Conservation (phyloP, 1,140 invertebrate genomes). For the Bombus confusus region DNA sequence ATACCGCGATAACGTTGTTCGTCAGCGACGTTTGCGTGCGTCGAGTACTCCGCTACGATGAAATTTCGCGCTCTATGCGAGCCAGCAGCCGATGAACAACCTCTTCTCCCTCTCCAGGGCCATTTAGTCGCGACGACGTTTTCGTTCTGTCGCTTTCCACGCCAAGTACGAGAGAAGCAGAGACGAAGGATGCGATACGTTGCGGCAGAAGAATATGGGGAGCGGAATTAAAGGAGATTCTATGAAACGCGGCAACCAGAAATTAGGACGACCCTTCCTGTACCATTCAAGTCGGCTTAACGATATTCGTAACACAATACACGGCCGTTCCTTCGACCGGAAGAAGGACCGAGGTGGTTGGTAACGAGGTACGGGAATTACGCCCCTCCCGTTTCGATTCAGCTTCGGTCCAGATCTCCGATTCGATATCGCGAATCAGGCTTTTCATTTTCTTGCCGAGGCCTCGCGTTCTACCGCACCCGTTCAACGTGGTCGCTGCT, state of each 20-base stretch:
- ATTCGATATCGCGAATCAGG: background rate
- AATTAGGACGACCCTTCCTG: conserved; percentile 27
- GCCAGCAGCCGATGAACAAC: background rate
- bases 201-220: background rate
- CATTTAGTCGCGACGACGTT: no score
- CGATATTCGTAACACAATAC: conserved; percentile 39
- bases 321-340: background rate
- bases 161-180: no score
- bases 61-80: background rate
- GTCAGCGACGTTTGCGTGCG: background rate
- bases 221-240: background rate
- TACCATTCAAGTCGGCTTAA: conserved; percentile 22
- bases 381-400: background rate
- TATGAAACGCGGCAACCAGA: conserved; percentile 7
- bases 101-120: background rate
- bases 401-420: no score
- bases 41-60: background rate
- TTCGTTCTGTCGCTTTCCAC: no score
- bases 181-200: background rate
- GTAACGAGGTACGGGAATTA: conserved; percentile 1
- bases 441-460: background rate
- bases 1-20: background rate
- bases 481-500: no score
- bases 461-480: background rate
- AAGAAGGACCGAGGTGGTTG: background rate